phyloP scores from a whole-genome alignment of 2,113 vertebrate genomes.

The Phaethornis superciliosus region DNA sequence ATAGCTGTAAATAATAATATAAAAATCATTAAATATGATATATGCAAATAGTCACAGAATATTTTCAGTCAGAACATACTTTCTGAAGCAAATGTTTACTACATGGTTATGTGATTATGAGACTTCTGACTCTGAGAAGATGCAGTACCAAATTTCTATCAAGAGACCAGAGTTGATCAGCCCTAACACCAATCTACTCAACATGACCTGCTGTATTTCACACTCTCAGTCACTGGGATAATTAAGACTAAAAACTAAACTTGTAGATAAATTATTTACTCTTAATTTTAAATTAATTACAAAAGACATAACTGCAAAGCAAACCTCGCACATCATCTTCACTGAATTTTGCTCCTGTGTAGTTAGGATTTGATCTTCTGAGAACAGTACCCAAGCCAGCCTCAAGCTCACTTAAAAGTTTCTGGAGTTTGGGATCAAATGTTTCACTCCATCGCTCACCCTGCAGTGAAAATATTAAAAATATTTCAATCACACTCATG shows the following conservation, averaged over 20 bases:
- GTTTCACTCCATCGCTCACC: constrained; percentile 91
- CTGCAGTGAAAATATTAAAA: constrained; percentile 67
- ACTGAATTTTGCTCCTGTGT: constrained; percentile 70
- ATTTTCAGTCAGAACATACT: background rate
- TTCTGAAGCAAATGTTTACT: background rate
- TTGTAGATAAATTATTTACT: background rate
- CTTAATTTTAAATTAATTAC: background rate
- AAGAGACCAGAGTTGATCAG: background rate
- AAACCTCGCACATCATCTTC: constrained; percentile 88
- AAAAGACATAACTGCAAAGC: background rate
- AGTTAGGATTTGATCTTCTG: constrained; percentile 79
- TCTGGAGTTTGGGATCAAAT: constrained; percentile 94
- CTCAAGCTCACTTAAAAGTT: constrained; percentile 91
- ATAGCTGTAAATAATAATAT: constrained; percentile 81
- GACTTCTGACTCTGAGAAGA: background rate
- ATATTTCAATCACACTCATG: background rate
- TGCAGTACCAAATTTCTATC: background rate
- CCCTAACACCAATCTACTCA: background rate
- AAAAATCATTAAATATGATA: background rate
- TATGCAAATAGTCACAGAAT: background rate
- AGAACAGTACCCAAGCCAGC: constrained; percentile 87
- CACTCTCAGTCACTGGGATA: background rate
- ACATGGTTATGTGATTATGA: background rate
- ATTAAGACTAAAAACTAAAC: background rate
- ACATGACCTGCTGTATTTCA: background rate